phyloP scores from a whole-genome alignment of 2,113 vertebrate genomes.

The Serinus canaria region DNA sequence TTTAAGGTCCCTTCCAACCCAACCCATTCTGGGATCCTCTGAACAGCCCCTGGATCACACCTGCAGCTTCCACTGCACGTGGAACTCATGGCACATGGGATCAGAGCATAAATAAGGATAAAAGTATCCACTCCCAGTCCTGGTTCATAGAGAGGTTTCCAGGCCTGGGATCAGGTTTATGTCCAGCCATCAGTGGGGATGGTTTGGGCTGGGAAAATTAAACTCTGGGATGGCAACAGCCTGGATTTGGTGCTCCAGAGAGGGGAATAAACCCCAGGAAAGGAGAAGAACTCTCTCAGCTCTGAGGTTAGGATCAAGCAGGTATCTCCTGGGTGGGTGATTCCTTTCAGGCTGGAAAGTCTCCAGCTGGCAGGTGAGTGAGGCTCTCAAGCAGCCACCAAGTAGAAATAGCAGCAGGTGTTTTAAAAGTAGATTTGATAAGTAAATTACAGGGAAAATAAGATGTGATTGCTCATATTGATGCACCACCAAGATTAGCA shows the following conservation, averaged over 20 bases:
- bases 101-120: fast-evolving
- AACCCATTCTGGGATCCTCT: not conserved
- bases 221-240: fast-evolving
- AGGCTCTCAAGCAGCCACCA: not conserved
- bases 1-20: not conserved
- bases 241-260: not conserved
- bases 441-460: not conserved
- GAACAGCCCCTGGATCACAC: not conserved
- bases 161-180: not conserved
- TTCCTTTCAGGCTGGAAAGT: not conserved
- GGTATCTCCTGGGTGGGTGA: not conserved
- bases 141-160: not conserved
- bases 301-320: not conserved
- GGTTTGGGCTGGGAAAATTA: not conserved
- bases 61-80: not conserved
- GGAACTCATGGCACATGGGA: fast-evolving
- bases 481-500: not conserved
- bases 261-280: not conserved
- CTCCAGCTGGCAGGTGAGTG: not conserved
- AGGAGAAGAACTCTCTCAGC: not conserved
- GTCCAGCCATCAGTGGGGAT: not conserved
- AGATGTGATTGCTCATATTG: not conserved
- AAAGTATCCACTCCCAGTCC: not conserved
- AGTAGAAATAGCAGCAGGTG: not conserved
- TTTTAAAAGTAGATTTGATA: not conserved